Conservation (phyloP, 2,888 invertebrate genomes). For the Tineola bisselliella region DNA sequence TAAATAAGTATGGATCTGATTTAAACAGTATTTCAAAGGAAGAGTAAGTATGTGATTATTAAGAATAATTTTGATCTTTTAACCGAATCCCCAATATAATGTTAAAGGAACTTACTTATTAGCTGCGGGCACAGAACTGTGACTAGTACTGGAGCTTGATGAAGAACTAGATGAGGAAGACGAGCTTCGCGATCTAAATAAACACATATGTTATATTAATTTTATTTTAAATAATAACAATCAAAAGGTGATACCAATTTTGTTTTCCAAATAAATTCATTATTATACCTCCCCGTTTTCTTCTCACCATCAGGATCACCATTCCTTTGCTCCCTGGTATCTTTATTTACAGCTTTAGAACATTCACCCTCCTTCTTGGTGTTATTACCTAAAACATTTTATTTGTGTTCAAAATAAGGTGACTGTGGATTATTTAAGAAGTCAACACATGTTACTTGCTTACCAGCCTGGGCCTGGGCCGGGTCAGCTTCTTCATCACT, state of each 20-base stretch:
- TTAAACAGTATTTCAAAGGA: no score
- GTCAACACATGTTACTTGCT: constrained; percentile 3
- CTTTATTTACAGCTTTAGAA: constrained; percentile 28
- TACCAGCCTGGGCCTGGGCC: constrained; percentile 42
- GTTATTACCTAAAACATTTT: background rate
- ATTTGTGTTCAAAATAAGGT: background rate
- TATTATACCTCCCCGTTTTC: constrained; percentile 41
- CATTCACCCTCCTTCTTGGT: constrained; percentile 33
- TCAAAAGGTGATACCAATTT: no score
- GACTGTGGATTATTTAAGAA: no score
- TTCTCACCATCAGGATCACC: constrained; percentile 35
- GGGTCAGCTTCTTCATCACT: constrained; percentile 65
- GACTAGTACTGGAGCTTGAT: constrained; percentile 60
- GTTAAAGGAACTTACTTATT: constrained; percentile 55
- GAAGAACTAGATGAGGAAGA: constrained; percentile 57
- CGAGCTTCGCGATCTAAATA: constrained; percentile 46
- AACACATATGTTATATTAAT: background rate
- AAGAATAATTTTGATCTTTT: no score
- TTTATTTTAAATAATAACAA: no score
- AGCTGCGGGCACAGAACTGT: constrained; percentile 43
- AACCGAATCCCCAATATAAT: no score
- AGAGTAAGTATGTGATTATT: no score
- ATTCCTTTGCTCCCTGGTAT: constrained; percentile 34
- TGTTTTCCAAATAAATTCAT: constrained; percentile 17
- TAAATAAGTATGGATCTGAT: no score